Evolutionary conservation across 2,797 vertebrate species (phyloP), one percentile per base, ranked within the genome.

Genomic region (Mus spretus): DNA sequence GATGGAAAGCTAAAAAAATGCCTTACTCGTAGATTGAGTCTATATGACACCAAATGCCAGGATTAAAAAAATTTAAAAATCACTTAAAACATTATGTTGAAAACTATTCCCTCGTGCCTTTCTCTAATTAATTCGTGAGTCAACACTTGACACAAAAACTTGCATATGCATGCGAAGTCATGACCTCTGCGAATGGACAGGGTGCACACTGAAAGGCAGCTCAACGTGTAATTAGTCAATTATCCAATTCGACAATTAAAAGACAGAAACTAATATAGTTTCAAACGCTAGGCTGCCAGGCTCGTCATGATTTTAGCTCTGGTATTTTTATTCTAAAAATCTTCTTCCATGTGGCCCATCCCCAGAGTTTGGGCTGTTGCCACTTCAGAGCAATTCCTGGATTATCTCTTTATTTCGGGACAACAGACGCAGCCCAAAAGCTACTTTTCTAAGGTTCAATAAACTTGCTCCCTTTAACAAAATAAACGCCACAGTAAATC

Each of bases 41-140:
- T 95, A 31, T 61, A 63, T 75, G 92, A 98, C 95, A 97, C 95
- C 96, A 94, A 97, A 97, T 93, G 93, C 91, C 96, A 95, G 72
- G n/a, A 91, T 92, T 63, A 78, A 61, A 81, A 70, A 87, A 40
- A 24, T 2, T 37, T 37, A 57, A 24, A 34, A 93, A 87, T 8
- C 37, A 84, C 47, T 94, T 80, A 87, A 92, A 93, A 85, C 77
- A 93, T 94, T 85, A 88, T 12, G 83, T 53, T 72, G 24, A 57
- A 94, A 97, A 95, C 53, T 95, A 93, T 75, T 78, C 94, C 84
- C 79, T 61, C 17, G 47, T 53, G 26, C 22, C 59, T 81, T 89
- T 65, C 79, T 87, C 85, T 92, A 77, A 96, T 93, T 61, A 90
- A 94, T 74, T 61, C 55, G 74, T 40, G 44, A 93, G 70, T 44